Evolutionary conservation across 2,888 invertebrate species (phyloP).

Genomic region (Halocaridina rubra): DNA sequence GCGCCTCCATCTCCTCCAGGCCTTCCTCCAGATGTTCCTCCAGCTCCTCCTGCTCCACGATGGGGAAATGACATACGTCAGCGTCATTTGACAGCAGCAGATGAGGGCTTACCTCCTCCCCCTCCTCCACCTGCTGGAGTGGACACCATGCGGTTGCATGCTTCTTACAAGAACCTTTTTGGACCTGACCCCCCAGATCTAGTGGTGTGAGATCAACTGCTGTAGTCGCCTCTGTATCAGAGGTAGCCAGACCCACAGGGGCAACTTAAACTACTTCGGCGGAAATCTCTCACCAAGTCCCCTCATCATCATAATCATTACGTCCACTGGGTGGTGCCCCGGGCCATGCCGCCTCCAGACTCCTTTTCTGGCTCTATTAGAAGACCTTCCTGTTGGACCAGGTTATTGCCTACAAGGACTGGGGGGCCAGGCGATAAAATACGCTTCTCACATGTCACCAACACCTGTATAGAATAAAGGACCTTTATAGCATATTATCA

Average conservation of each 20-base stretch:
- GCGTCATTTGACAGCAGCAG: slow-evolving; percentile 52
- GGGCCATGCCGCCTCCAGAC: slow-evolving; percentile 43
- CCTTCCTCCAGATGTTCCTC: slow-evolving; percentile 62
- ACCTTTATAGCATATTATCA: slow-evolving; percentile 54
- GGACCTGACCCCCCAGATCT: slow-evolving; percentile 60
- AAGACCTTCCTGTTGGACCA: background rate
- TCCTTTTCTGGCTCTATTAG: slow-evolving; percentile 5
- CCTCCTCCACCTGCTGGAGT: slow-evolving; percentile 63
- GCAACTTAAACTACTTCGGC: slow-evolving; percentile 21
- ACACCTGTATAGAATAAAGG: slow-evolving; percentile 48
- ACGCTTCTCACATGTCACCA: slow-evolving; percentile 57
- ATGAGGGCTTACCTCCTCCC: slow-evolving; percentile 55
- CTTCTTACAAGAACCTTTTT: slow-evolving; percentile 58
- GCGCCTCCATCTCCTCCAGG: slow-evolving; percentile 51
- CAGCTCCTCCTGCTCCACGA: slow-evolving; percentile 66
- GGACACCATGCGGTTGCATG: slow-evolving; percentile 55
- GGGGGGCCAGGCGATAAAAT: slow-evolving; percentile 43
- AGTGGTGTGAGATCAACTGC: slow-evolving; percentile 53
- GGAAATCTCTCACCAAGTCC: slow-evolving; percentile 35
- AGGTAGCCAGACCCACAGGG: slow-evolving; percentile 43
- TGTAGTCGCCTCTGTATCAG: slow-evolving; percentile 51
- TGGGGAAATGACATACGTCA: slow-evolving; percentile 69
- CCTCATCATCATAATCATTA: slow-evolving; percentile 41
- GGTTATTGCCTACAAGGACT: slow-evolving; percentile 12
- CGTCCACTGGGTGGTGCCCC: slow-evolving; percentile 54